These are phyloP conservation scores for Calliopum simillimum DNA, from an alignment of 2,888 invertebrate species.

Conservation along the genomic window DNA sequence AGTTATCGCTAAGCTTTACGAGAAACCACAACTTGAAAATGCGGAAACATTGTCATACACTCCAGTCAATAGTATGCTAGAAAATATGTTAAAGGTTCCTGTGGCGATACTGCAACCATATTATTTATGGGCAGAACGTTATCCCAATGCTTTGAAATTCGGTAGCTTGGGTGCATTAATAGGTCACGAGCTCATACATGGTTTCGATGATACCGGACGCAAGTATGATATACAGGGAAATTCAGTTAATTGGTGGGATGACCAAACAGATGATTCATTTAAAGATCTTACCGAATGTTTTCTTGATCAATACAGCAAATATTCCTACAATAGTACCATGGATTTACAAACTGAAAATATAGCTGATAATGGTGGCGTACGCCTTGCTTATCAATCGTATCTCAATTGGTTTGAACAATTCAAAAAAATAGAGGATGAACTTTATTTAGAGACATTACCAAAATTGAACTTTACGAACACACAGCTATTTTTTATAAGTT, in stretches of 20 bases:
- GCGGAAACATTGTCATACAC: slow-evolving; percentile 51
- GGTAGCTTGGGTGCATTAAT: slow-evolving; percentile 56
- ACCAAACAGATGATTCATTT: slow-evolving; percentile 49
- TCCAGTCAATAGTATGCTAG: slow-evolving; percentile 55
- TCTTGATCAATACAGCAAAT: slow-evolving; percentile 55
- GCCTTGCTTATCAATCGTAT: slow-evolving; percentile 61
- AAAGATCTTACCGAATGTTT: slow-evolving; percentile 55
- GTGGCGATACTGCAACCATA: slow-evolving; percentile 59
- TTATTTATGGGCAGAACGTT: slow-evolving; percentile 52
- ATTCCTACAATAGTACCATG: slow-evolving; percentile 52
- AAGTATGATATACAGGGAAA: slow-evolving; percentile 56
- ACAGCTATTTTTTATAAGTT: slow-evolving; percentile 63
- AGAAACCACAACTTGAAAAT: slow-evolving; percentile 49
- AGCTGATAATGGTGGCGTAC: slow-evolving; percentile 63
- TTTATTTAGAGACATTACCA: slow-evolving; percentile 53
- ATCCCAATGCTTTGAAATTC: slow-evolving; percentile 59
- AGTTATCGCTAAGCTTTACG: slow-evolving; percentile 45
- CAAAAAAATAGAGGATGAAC: slow-evolving; percentile 28
- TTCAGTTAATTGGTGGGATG: slow-evolving; percentile 59
- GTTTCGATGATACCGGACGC: slow-evolving; percentile 60
- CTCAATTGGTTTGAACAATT: slow-evolving; percentile 52
- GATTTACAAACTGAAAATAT: slow-evolving; percentile 59
- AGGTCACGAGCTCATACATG: slow-evolving; percentile 61
- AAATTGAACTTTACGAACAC: slow-evolving; percentile 54
- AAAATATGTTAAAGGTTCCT: slow-evolving; percentile 59